These are phyloP conservation scores for Nyctalus aviator DNA, from an alignment of 2,797 vertebrate genomes.

Conservation along the genomic window DNA sequence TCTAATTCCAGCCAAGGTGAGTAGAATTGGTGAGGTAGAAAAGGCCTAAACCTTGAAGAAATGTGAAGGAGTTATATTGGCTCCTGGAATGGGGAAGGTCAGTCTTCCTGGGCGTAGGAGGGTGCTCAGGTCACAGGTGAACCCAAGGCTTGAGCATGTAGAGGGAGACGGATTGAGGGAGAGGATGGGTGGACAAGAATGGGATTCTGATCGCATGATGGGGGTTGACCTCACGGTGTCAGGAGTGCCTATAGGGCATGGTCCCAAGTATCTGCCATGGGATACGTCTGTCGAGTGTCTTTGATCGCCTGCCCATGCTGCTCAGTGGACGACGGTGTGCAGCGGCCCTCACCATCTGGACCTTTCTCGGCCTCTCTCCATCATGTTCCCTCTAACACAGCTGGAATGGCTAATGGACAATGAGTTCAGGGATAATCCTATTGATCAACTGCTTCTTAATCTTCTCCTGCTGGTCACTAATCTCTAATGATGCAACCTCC, in stretches of 20 bases:
- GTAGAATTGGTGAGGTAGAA: neutral
- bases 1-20: neutral
- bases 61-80: neutral
- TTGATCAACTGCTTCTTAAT: neutral
- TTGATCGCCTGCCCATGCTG: rapidly evolving
- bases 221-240: neutral
- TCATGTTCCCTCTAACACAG: neutral
- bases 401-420: neutral
- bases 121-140: neutral
- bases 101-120: neutral
- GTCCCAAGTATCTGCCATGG: neutral
- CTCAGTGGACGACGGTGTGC: rapidly evolving
- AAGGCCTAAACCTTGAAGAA: neutral
- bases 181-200: too few relatives aligned
- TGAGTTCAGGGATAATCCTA: neutral
- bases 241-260: neutral
- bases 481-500: neutral
- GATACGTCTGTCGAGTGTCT: rapidly evolving
- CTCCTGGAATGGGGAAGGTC: too few relatives aligned
- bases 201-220: neutral
- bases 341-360: neutral
- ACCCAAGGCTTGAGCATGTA: neutral
- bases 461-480: neutral
- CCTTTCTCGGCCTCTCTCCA: neutral
- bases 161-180: rapidly evolving